Conservation (phyloP, 1,140 invertebrate species). For the Patella vulgata region DNA sequence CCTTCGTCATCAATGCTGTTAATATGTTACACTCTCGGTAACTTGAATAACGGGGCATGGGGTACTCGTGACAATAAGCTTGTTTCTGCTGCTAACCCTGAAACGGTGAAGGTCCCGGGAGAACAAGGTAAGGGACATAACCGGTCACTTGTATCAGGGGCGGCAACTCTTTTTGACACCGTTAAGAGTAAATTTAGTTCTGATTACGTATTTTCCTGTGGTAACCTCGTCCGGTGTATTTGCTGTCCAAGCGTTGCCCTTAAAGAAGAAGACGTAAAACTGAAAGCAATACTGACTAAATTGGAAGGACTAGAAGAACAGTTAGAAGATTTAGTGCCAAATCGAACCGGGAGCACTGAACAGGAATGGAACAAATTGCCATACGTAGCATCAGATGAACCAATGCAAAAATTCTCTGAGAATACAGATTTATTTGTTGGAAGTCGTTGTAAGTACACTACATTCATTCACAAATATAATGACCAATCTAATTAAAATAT, state of each 20-base stretch:
- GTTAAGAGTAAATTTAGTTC: slow-evolving; percentile 16
- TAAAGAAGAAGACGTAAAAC: slow-evolving; percentile 15
- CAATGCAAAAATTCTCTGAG: slow-evolving; percentile 12
- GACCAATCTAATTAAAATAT: no score
- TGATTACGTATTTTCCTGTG: slow-evolving; percentile 33
- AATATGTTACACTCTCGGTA: slow-evolving; percentile 89
- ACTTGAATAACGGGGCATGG: slow-evolving; percentile 89
- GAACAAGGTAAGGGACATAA: neutral
- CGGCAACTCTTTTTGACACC: slow-evolving; percentile 10
- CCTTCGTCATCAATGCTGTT: slow-evolving; percentile 92
- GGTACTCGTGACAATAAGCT: slow-evolving; percentile 80
- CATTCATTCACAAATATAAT: no score
- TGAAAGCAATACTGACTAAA: slow-evolving; percentile 19
- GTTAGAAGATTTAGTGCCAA: slow-evolving; percentile 23
- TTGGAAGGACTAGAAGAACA: slow-evolving; percentile 30
- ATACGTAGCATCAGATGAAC: neutral
- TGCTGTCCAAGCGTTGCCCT: slow-evolving; percentile 11
- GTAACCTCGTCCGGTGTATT: slow-evolving; percentile 35
- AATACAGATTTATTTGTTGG: slow-evolving; percentile 1
- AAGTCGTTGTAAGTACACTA: no score
- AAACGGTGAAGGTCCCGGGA: neutral
- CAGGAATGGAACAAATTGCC: neutral
- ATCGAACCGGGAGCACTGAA: slow-evolving; percentile 3
- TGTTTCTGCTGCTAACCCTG: neutral
- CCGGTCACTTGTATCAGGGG: neutral